These are phyloP conservation scores for Axis porcinus DNA, from an alignment of 2,113 vertebrate species.

Conservation along the genomic window DNA sequence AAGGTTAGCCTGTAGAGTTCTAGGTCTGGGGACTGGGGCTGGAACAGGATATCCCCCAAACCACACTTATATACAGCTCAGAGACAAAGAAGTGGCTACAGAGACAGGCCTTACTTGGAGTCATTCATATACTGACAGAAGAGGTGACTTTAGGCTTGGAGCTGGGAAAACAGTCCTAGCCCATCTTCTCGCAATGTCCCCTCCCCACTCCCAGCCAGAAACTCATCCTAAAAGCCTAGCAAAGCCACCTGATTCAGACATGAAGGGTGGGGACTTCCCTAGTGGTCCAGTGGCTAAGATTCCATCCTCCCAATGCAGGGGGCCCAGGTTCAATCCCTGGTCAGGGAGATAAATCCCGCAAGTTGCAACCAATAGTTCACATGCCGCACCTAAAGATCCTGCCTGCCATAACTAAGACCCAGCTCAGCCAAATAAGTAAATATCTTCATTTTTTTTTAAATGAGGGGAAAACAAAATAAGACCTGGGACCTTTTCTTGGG, in stretches of 20 bases:
- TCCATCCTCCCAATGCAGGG: neutral
- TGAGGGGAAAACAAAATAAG: neutral
- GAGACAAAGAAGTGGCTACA: neutral
- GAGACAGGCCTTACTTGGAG: neutral
- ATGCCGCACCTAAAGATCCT: neutral
- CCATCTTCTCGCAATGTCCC: neutral
- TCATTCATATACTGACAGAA: neutral
- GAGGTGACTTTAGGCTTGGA: neutral
- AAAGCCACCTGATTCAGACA: neutral
- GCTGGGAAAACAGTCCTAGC: neutral
- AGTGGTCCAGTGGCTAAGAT: neutral
- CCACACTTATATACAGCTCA: accelerated
- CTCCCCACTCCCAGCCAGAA: neutral
- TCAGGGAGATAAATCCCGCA: neutral
- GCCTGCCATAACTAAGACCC: neutral
- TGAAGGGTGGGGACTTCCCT: neutral
- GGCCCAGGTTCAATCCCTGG: neutral
- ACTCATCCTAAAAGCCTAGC: neutral
- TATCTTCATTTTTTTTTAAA: neutral
- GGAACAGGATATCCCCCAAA: neutral
- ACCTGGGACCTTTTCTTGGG: neutral
- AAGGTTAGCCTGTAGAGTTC: neutral
- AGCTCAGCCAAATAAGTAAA: neutral
- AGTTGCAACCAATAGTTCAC: neutral
- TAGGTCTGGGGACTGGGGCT: neutral